Percentiles rank a stretch among this genome's conserved stretches.
phyloP scores from a whole-genome alignment of 64 coral and sea anemone species.

The Montipora capricornis region DNA sequence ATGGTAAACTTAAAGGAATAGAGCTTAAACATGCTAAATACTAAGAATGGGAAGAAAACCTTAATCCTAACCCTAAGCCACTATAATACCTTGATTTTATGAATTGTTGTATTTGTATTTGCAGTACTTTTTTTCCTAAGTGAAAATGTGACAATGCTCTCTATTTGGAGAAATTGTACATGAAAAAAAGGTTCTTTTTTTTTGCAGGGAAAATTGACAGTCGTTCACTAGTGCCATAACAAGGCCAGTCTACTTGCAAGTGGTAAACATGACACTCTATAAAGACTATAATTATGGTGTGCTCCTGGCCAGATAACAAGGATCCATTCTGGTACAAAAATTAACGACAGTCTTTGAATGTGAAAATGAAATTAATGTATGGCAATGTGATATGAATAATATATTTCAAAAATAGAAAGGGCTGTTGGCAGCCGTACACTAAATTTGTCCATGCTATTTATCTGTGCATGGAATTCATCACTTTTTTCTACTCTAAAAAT shows the following conservation, averaged over 20 bases:
- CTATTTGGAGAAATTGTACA: not conserved
- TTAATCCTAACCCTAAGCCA: too few relatives aligned
- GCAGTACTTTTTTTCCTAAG: not conserved
- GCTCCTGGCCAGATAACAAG: not conserved
- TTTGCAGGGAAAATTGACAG: conserved; percentile 92
- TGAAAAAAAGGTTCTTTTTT: not conserved
- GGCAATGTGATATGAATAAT: not conserved
- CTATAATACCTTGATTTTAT: too few relatives aligned
- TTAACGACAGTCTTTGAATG: not conserved
- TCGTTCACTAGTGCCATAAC: conserved; percentile 89
- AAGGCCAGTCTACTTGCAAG: not conserved
- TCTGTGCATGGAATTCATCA: not conserved
- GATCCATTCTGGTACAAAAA: conserved; percentile 25
- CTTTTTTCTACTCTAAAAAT: not conserved
- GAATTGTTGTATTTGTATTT: not conserved
- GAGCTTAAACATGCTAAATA: too few relatives aligned
- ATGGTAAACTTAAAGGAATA: too few relatives aligned
- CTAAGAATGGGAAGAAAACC: too few relatives aligned
- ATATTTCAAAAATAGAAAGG: not conserved
- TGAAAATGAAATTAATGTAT: not conserved
- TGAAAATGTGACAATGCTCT: not conserved
- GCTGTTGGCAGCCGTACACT: not conserved
- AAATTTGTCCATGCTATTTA: not conserved
- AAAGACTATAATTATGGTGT: not conserved
- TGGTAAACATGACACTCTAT: not conserved